Evolutionary conservation across 92 coral and sea anemone genomes (phyloP).

Genomic region (Palythoa grandiflora): DNA sequence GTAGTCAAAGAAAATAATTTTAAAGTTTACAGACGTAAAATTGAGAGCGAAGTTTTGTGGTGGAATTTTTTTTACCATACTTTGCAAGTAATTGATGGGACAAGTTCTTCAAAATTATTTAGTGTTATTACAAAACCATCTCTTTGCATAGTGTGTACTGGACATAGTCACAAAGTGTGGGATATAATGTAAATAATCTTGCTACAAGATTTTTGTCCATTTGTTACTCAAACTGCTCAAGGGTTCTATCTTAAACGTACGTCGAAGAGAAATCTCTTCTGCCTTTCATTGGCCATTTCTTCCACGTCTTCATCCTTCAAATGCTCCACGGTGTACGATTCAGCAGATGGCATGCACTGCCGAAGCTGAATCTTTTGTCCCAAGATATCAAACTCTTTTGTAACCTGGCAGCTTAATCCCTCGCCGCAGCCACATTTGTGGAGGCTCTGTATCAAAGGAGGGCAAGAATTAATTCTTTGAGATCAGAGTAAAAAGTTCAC

Average conservation of each 20-base stretch:
- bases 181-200: no score
- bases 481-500: background rate
- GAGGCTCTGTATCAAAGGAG: background rate
- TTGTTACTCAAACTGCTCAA: background rate
- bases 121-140: background rate
- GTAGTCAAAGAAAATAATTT: no score
- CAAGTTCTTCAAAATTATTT: no score
- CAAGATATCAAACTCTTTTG: constrained; percentile 35
- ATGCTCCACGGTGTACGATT: constrained; percentile 20
- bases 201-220: no score
- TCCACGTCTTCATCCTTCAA: constrained; percentile 29
- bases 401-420: constrained; percentile 36
- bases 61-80: no score
- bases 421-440: constrained; percentile 47
- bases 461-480: background rate
- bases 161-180: background rate
- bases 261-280: constrained; percentile 38
- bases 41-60: no score
- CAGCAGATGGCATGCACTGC: constrained; percentile 35
- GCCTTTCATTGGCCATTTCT: background rate
- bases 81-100: no score
- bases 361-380: constrained; percentile 30
- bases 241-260: background rate
- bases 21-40: no score
- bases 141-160: background rate